Base-by-base conservation (phyloP, 2,888 invertebrate species). In the Chaitophorus viminalis region DNA sequence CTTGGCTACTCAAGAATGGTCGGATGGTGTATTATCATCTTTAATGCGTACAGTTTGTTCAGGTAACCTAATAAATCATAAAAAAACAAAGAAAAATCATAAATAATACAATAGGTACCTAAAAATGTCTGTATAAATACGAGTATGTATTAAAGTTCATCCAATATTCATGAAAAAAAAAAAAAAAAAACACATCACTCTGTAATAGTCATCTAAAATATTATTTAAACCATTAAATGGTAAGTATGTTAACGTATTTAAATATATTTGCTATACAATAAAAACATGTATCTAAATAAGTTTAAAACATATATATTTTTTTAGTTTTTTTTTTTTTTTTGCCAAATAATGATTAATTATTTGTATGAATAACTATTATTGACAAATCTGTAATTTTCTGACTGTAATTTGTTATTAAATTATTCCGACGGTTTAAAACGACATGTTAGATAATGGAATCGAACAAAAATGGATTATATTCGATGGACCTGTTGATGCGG, bases 401-500 rank as follows among this genome's bases (percentile, higher is more conserved):
- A n/a, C n/a, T n/a, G n/a, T n/a, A 39, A 39, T 39, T 9, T 39
- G 8, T 9, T 39, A 9, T 39, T 46, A 14, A 46, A 46, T 46
- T 46, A 14, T 14, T 46, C 3, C 14, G 14, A 46, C 46, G 46
- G 46, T 46, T 46, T 14, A 11, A 14, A 14, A 46, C 11, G 46
- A 46, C 1, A 11, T 14, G 46, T 46, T 90, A 92, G 95, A 89
- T 92, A 91, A 74, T 93, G 94, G 36, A 94, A 94, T 76, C 92
- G 93, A 90, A 94, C 94, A 91, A 90, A 90, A 98, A 91, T 98
- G 98, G 98, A 95, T 98, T 84, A 92, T 98, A 81, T 97, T 98
- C 91, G 98, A 98, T 91, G 98, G 98, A 0, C 98, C 98, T 0
- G 97, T 98, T 0, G 98, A 98, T 92, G 97, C 97, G 0, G 95